These are phyloP conservation scores for Trissolcus brochymenae DNA, from an alignment of 2,888 invertebrate genomes.

Conservation along the genomic window DNA sequence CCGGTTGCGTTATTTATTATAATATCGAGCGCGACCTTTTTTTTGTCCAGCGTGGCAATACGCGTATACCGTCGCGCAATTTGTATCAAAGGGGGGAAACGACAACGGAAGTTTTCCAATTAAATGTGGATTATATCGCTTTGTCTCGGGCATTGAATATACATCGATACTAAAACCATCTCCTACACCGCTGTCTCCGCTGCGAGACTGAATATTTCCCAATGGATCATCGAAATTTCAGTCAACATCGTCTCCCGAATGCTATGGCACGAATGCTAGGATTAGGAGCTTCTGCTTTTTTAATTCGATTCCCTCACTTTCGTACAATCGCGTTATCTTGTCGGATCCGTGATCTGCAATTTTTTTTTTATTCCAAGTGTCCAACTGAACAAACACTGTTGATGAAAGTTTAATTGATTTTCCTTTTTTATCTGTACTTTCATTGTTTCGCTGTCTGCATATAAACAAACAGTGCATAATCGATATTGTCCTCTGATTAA, in stretches of 20 bases:
- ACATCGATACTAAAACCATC: conserved; percentile 66
- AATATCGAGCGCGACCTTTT: too few species aligned
- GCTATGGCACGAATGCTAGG: conserved; percentile 62
- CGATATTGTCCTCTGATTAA: conserved; percentile 28
- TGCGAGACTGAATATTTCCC: conserved; percentile 68
- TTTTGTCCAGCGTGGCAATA: too few species aligned
- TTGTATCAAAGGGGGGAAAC: conserved; percentile 66
- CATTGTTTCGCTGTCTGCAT: conserved; percentile 42
- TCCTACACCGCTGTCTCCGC: conserved; percentile 62
- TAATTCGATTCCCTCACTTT: conserved; percentile 57
- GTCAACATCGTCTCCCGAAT: conserved; percentile 71
- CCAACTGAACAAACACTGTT: conserved; percentile 51
- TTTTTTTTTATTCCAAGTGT: conserved; percentile 42
- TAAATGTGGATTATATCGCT: conserved; percentile 75
- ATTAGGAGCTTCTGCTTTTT: conserved; percentile 64
- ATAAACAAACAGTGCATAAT: conserved; percentile 51
- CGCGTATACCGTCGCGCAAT: conserved; percentile 58
- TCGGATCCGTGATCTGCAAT: conserved; percentile 52
- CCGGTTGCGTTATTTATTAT: too few species aligned
- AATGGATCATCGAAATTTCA: conserved; percentile 73
- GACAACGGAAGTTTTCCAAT: conserved; percentile 74
- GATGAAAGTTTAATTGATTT: conserved; percentile 56
- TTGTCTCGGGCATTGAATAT: conserved; percentile 70
- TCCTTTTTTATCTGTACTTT: conserved; percentile 44
- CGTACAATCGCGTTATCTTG: conserved; percentile 57